Conservation (phyloP, 1,140 invertebrate genomes). For the Chrysopa pallens region DNA sequence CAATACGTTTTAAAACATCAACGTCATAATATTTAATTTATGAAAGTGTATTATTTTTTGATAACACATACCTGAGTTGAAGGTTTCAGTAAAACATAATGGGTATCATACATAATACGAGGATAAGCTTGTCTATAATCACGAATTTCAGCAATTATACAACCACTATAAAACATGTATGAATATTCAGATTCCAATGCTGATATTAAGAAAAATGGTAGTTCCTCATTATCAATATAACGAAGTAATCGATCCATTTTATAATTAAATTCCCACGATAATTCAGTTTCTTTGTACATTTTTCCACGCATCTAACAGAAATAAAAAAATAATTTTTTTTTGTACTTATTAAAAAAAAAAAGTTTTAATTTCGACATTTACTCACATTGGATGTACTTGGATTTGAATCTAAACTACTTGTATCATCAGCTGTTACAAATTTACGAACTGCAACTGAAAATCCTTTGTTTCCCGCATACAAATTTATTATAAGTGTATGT, state of each 20-base stretch:
- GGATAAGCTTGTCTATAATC: constrained; percentile 67
- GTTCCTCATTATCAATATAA: constrained; percentile 68
- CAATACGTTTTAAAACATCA: too few species aligned
- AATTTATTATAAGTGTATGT: constrained; percentile 75
- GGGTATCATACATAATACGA: constrained; percentile 49
- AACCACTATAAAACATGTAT: constrained; percentile 77
- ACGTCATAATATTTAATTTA: too few species aligned
- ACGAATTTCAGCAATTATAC: constrained; percentile 78
- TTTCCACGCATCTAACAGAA: too few species aligned
- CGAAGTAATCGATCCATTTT: constrained; percentile 29
- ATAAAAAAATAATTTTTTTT: too few species aligned
- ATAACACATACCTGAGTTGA: constrained; percentile 56
- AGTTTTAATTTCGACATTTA: too few species aligned
- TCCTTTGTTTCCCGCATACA: constrained; percentile 81
- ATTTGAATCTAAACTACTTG: too few species aligned
- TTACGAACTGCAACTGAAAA: constrained; percentile 65
- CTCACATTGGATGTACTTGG: too few species aligned
- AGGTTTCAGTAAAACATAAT: constrained; percentile 76
- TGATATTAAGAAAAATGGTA: constrained; percentile 72
- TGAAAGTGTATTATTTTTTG: too few species aligned
- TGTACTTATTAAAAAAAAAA: too few species aligned
- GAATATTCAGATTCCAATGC: constrained; percentile 61
- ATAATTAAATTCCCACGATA: too few species aligned
- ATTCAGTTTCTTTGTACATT: too few species aligned
- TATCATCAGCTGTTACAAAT: constrained; percentile 13